Base-by-base conservation (phyloP, 1,140 invertebrate genomes). In the Trachymyrmex cornetzi region DNA sequence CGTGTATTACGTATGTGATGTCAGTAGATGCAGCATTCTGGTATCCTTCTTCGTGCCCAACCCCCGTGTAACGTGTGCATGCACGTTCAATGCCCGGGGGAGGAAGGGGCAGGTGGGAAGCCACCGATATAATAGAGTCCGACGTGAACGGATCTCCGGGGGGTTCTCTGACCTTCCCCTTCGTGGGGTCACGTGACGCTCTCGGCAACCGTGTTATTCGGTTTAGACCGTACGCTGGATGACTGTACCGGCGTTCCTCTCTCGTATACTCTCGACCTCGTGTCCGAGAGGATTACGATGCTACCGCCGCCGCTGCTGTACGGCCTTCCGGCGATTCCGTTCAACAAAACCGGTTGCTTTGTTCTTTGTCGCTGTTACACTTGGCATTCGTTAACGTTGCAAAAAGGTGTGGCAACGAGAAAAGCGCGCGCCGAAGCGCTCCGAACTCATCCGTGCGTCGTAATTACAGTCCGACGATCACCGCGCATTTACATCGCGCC, bases 131-230 rank as follows among this genome's bases (percentile, higher is more conserved):
- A 92, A 93, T 91, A 82, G 89, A 90, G 86, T 74, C 86, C 87
- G 88, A 87, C 80, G 81, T 64, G 86, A 87, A 85, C 86, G 63
- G 66, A 89, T 89, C 92, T 79, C 74, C 89, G 66, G 89, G 66
- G 92, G 87, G 86, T 91, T 89, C 92, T 92, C 88, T 91, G 90
- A 92, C 89, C 90, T 82, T 91, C 88, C 89, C 89, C 88, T 88
- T 88, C 64, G 64, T 24, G 66, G 74, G 90, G 90, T 90, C 90
- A 66, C 77, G 48, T 87, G 71, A 77, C 85, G 80, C 84, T 64
- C 66, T 59, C 63, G 74, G 57, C 71, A 72, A 77, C 69, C 79
- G 64, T 86, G 81, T 88, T 84, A 59, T 57, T 59, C 34, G 30
- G 48, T 87, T 82, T 77, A 77, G 77, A 80, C n/a, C 22, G 69